Evolutionary conservation across 2,797 vertebrate genomes (phyloP).

Genomic region (Micrastur ruficollis): DNA sequence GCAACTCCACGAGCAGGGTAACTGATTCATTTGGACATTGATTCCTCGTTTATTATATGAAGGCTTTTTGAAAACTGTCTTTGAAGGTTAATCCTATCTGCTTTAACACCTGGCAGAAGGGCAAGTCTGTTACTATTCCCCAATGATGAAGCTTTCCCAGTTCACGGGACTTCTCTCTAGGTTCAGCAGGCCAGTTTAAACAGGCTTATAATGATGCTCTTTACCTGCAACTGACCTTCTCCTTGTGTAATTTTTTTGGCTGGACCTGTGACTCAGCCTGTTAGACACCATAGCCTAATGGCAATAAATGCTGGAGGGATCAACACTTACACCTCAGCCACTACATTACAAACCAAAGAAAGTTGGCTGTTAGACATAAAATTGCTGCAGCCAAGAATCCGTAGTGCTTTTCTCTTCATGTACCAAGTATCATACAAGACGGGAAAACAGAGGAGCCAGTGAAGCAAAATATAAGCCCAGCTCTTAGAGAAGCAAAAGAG

Average conservation of each 20-base stretch:
- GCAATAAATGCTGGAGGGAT: not conserved
- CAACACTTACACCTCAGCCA: not conserved
- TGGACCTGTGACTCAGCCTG: not conserved
- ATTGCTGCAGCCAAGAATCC: not conserved
- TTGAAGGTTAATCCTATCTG: not conserved
- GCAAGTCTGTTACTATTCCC: not conserved
- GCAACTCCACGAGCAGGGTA: not conserved
- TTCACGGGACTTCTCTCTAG: not conserved
- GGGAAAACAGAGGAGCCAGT: not conserved
- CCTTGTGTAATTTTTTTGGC: not conserved
- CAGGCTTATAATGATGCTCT: not conserved
- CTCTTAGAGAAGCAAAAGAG: not conserved
- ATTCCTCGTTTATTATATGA: not conserved
- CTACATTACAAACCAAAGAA: not conserved
- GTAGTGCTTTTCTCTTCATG: not conserved
- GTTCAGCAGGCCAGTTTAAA: not conserved
- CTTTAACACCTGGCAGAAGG: not conserved
- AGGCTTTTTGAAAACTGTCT: not conserved
- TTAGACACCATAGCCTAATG: not conserved
- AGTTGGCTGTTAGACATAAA: not conserved
- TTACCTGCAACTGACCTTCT: conserved; percentile 28
- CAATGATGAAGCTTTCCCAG: not conserved
- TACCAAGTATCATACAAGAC: not conserved
- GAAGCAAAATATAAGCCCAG: not conserved
- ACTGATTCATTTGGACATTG: not conserved